Evolutionary conservation across 2,888 invertebrate species (phyloP), one percentile per base, ranked within the genome.

Genomic region (Allolobophora icterica): DNA sequence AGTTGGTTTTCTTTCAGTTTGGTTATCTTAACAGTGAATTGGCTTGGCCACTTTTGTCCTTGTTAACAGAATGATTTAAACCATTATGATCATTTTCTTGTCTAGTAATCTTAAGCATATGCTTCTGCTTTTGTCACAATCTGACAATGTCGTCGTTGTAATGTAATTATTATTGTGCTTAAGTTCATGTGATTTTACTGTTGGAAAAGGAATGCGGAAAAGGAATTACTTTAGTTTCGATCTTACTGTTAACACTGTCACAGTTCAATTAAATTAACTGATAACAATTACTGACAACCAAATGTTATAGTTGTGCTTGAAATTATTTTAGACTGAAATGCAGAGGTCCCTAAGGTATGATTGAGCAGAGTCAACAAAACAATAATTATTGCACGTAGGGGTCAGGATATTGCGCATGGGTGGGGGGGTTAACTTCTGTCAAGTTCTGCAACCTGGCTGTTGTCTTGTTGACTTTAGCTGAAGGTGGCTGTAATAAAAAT

Each of bases 211-310:
- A 71, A 71, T 52, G 52, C 15, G 52, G 52, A 52, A 19, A n/a
- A n/a, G 30, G 71, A 71, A 71, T 71, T n/a, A 71, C 71, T 71
- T 71, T n/a, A 71, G 71, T 71, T 71, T n/a, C 71, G n/a, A n/a
- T 71, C 71, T 71, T 71, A 30, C n/a, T 71, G n/a, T 71, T 71
- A 71, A 71, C 71, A 13, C 71, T 30, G 71, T 71, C 71, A 71
- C n/a, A n/a, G n/a, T 71, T 71, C 71, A 71, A n/a, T 8, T 71
- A n/a, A 71, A n/a, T 30, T 71, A n/a, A 71, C 71, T 71, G 71
- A n/a, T n/a, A 30, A 71, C 71, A 71, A 71, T 71, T 71, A 71
- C n/a, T n/a, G 71, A 30, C n/a, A 71, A n/a, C 8, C 71, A n/a
- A n/a, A 24, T 21, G 21, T 52, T 52, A 24, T 71, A n/a, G 71